Conservation (phyloP, 2,113 vertebrate species). For the Scolopax mira region DNA sequence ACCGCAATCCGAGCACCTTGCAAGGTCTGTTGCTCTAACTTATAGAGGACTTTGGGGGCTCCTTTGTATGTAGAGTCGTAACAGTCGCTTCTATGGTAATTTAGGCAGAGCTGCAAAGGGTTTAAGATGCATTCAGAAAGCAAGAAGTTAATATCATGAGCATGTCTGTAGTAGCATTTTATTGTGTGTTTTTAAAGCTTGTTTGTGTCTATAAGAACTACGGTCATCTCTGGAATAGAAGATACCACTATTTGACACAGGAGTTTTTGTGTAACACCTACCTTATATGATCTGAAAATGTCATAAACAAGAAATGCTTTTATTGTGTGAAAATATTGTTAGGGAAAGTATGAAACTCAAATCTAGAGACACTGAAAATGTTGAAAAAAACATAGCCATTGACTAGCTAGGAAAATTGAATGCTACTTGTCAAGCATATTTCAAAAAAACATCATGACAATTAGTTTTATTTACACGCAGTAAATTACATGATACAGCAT, state of each 20-base stretch:
- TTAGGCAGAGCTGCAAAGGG: conserved; percentile 17
- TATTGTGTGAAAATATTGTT: neutral
- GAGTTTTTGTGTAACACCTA: neutral
- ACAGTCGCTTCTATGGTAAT: neutral
- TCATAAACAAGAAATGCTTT: neutral
- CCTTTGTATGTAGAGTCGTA: conserved; percentile 66
- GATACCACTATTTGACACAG: neutral
- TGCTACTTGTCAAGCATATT: neutral
- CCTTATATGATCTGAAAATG: neutral
- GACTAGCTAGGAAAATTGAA: neutral
- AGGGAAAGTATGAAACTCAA: neutral
- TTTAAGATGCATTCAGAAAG: neutral
- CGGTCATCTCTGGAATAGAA: neutral
- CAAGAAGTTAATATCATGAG: neutral
- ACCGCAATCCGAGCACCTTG: conserved; percentile 91
- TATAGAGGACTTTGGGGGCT: conserved; percentile 86
- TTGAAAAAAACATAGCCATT: neutral
- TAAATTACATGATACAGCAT: neutral
- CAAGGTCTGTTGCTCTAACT: conserved; percentile 89
- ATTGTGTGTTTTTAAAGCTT: neutral
- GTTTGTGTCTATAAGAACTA: neutral
- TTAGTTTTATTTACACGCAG: conserved; percentile 48
- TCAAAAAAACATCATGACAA: conserved; percentile 21
- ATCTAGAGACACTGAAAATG: neutral
- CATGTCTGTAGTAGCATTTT: neutral